Conservation (phyloP, 2,113 vertebrate species). For the Heterocephalus glaber region DNA sequence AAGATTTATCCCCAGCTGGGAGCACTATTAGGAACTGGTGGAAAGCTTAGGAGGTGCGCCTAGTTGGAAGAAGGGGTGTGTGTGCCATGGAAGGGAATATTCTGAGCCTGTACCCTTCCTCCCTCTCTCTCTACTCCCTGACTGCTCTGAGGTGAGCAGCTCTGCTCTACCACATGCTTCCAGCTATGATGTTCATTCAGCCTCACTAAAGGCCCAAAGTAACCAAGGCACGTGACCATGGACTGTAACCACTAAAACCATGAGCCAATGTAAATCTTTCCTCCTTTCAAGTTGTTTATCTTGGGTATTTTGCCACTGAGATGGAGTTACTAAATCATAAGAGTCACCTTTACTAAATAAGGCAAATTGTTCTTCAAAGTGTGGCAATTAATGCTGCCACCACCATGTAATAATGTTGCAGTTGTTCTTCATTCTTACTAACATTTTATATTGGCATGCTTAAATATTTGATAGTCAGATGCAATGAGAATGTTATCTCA, state of each 20-base stretch:
- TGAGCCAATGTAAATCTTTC: not conserved
- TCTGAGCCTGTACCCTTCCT: not conserved
- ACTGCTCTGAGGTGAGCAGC: not conserved
- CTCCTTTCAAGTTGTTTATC: not conserved
- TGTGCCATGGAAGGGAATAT: not conserved
- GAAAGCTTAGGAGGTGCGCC: no score
- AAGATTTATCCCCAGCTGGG: not conserved
- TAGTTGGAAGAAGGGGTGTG: no score
- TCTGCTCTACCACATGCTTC: not conserved
- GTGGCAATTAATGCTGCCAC: not conserved
- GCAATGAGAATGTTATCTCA: not conserved
- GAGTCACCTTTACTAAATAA: no score
- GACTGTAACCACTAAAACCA: not conserved
- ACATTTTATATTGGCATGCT: not conserved
- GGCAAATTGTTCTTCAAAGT: no score
- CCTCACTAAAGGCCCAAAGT: not conserved
- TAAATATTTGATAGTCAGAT: not conserved
- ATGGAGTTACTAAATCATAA: not conserved
- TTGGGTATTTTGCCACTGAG: not conserved
- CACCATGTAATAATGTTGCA: no score
- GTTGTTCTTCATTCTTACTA: not conserved
- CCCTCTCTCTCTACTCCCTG: not conserved
- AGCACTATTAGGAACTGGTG: not conserved
- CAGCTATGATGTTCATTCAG: not conserved
- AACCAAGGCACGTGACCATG: not conserved